Base-by-base conservation (phyloP, 1,140 invertebrate genomes). In the Charaxes varanes region DNA sequence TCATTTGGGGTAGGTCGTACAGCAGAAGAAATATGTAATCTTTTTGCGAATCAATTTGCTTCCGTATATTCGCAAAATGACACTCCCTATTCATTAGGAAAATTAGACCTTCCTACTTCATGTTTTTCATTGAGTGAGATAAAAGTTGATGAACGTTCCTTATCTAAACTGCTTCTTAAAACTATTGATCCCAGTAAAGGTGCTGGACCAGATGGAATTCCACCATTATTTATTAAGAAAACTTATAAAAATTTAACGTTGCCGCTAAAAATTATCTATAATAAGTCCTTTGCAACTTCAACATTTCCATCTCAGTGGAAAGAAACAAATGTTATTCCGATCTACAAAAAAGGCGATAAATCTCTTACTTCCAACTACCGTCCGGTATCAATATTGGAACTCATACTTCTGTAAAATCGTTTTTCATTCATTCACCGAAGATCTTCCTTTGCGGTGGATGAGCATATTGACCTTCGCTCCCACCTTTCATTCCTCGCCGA, bases 291-390 rank as follows among this genome's bases (percentile, higher is more conserved):
- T 6, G 10, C 12, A 26, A 33, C 11, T 1, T 16, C n/a, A 13
- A 7, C 7, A 3, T 45, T 45, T 18, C 41, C 41, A 0, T 13
- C 21, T 6, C 12, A 8, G 6, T 44, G 30, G 35, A 51, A 51
- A 14, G 11, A 22, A 13, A 36, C 41, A 8, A 44, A 41, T 6
- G 22, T 52, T n/a, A 17, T 45, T 16, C 41, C 38, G 4, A 30
- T 53, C 17, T 35, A 37, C 7, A 46, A 53, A 28, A 37, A 38
- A 11, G 49, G 42, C n/a, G 36, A 47, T 14, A 26, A n/a, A n/a
- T n/a, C n/a, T n/a, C n/a, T n/a, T n/a, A n/a, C n/a, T n/a, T n/a
- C n/a, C n/a, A n/a, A n/a, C n/a, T n/a, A n/a, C n/a, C n/a, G n/a
- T n/a, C n/a, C n/a, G n/a, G n/a, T n/a, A n/a, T n/a, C n/a, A n/a